Evolutionary conservation across 2,797 vertebrate genomes (phyloP), one percentile per base, ranked within the genome.

Genomic region (Lutjanus campechanus): DNA sequence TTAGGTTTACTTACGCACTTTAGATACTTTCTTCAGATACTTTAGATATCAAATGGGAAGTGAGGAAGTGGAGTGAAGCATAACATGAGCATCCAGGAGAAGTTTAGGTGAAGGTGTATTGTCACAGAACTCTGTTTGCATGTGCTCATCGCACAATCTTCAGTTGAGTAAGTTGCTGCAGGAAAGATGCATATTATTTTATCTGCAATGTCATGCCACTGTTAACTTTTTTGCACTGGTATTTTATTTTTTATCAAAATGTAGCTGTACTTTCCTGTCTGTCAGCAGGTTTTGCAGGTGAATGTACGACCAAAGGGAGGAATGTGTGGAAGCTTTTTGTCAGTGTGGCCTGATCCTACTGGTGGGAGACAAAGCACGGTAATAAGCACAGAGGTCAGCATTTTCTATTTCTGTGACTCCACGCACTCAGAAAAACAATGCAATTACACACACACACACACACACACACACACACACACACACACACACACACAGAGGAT

Each of bases 361-460:
- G 80, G 73, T 87, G 22, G 71, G 76, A 93, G 88, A 91, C 81
- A 89, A 90, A 82, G 72, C 61, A 43, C 78, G 54, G 82, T 83
- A 88, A 92, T 88, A 83, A 91, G 86, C 67, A 44, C 70, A 76
- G 76, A 88, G 91, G 90, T 94, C 90, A 93, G 93, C 88, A 80
- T 82, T 92, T 91, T 91, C 76, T 87, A 81, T 87, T 90, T 81
- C 58, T 87, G 68, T 56, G 76, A 76, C 58, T 86, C 58, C 41
- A 72, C 69, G 50, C 62, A 65, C 46, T 50, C 62, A 59, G 29
- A 36, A 54, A 50, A 70, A 86, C 62, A 83, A 84, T 69, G 19
- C 50, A 40, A 19, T 19, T 16, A 11, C 56, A 40, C 19, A 49
- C 63, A 79, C 59, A n/a, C 62, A 51, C 50, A 50, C 69, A 47